Evolutionary conservation across 1,140 invertebrate species (phyloP).

Genomic region (Atta colombica): DNA sequence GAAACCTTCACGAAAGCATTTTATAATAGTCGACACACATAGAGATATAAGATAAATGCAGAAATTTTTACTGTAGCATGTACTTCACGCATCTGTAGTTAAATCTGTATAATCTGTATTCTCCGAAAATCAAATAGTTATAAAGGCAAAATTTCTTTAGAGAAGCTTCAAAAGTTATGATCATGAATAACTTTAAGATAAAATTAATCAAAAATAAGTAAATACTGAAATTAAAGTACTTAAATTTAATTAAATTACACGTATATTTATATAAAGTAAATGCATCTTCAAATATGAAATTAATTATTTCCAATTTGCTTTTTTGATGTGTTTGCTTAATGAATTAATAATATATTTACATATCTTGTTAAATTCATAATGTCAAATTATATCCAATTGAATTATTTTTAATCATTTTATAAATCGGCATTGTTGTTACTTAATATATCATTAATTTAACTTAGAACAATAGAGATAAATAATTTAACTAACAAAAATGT

Average conservation of each 20-base stretch:
- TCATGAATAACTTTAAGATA: neutral
- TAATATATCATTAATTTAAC: too few relatives aligned
- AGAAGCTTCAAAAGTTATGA: neutral
- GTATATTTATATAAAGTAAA: neutral
- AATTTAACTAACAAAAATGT: too few relatives aligned
- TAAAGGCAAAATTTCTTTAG: neutral
- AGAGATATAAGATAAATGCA: conserved; percentile 11
- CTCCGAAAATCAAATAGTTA: neutral
- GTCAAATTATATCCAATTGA: too few relatives aligned
- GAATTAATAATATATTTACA: neutral
- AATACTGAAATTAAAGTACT: neutral
- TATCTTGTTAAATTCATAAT: too few relatives aligned
- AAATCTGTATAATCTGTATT: neutral
- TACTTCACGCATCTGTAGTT: neutral
- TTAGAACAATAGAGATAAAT: too few relatives aligned
- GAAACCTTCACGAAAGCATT: neutral
- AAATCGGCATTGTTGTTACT: too few relatives aligned
- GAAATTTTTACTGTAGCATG: neutral
- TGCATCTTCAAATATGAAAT: neutral
- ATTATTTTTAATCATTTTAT: too few relatives aligned
- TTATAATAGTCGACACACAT: neutral
- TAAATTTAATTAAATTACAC: neutral
- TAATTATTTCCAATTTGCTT: neutral
- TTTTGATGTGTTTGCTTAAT: neutral
- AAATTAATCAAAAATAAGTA: neutral